Evolutionary conservation across 2,888 invertebrate genomes (phyloP), one percentile per base, ranked within the genome.

Genomic region (Saturnia japonica): DNA sequence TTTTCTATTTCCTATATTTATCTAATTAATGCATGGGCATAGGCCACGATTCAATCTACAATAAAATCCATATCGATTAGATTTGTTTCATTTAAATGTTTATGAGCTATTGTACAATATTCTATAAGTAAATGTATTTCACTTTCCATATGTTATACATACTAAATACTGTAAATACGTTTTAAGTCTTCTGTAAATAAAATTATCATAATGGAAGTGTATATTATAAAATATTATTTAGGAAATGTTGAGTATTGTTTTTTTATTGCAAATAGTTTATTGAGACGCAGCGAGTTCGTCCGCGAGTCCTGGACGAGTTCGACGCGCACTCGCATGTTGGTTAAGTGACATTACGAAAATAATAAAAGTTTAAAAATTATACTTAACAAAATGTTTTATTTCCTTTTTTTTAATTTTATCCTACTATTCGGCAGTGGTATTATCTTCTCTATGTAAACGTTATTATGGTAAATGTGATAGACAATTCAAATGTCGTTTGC

Each of bases 281-380:
- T 85, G 80, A 83, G 90, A 88, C 82, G 89, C 91, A 91, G 75
- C 85, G 90, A 87, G 80, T 86, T 81, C 85, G 87, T 82, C 80
- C 85, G 77, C 22, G 93, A 93, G 93, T 93, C 93, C 93, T 83
- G 85, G 81, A 85, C 83, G 88, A 80, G 86, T 74, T 85, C 88
- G 85, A 80, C 90, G 91, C 89, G 77, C 68, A 89, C 89, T 87
- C 85, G 87, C 88, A 75, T 83, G 89, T 92, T 93, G 88, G 91
- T 91, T 89, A 85, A 89, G 89, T 92, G 93, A 91, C 92, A 93
- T 94, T 93, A 91, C 87, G 83, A 89, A 93, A n/a, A n/a, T n/a
- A n/a, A 93, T 93, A 93, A 93, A 93, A 91, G 93, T 91, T 90
- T 87, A 91, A 92, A 93, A 88, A 91, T 91, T 91, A 94, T 91